Evolutionary conservation across 2,113 vertebrate species (phyloP).

Genomic region (Carassius auratus): DNA sequence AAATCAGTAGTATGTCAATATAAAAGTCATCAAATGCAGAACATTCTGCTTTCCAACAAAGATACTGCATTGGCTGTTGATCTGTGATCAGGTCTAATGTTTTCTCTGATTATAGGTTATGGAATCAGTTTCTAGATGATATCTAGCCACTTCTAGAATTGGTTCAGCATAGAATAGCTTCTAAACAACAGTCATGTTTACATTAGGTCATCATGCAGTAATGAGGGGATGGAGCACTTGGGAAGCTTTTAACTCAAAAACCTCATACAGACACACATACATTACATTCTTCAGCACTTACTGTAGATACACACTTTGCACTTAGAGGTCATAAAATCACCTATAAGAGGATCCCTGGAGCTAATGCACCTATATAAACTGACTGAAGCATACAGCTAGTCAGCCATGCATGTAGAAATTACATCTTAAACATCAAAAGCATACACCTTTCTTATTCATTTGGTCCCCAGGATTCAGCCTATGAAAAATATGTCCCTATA

Average conservation of each 20-base stretch:
- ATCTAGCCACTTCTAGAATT: background rate
- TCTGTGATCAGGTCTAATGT: background rate
- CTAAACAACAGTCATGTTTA: constrained; percentile 18
- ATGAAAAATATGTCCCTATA: constrained; percentile 8
- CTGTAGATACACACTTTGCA: constrained; percentile 8
- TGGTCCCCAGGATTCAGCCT: background rate
- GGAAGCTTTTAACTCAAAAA: constrained; percentile 22
- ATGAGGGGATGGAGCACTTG: background rate
- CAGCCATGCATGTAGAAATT: background rate
- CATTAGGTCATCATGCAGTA: constrained; percentile 3
- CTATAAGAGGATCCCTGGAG: background rate
- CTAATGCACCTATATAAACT: constrained; percentile 19
- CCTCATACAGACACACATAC: background rate
- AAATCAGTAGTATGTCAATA: background rate
- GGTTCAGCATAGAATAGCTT: background rate
- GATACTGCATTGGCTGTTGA: background rate
- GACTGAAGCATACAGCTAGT: background rate
- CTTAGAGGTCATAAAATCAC: constrained; percentile 37
- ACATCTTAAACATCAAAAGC: background rate
- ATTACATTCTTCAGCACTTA: constrained; percentile 29
- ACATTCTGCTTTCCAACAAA: background rate
- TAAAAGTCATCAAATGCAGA: background rate
- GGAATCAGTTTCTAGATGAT: background rate
- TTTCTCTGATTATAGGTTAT: background rate
- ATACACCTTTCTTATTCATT: background rate